Evolutionary conservation across 2,113 vertebrate genomes (phyloP).

Genomic region (Passer domesticus): DNA sequence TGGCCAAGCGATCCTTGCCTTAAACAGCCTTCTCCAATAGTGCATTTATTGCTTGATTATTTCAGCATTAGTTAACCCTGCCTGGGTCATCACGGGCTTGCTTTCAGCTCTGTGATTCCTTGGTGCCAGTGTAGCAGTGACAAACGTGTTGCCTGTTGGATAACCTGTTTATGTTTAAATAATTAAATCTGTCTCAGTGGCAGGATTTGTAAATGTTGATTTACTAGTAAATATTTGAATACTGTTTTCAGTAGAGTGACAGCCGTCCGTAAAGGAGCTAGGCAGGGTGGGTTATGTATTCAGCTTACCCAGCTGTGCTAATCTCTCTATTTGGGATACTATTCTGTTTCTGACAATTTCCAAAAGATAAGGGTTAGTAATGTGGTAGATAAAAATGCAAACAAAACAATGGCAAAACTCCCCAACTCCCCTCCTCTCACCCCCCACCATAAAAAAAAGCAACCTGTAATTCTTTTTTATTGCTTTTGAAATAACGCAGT

Average conservation of each 20-base stretch:
- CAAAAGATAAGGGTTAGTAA: not conserved
- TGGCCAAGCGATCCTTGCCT: not conserved
- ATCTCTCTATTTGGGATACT: not conserved
- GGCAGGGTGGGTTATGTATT: not conserved
- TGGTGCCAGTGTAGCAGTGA: not conserved
- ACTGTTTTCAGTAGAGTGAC: not conserved
- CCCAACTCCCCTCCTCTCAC: rapidly evolving
- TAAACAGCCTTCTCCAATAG: not conserved
- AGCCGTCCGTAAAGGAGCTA: not conserved
- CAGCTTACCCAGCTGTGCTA: not conserved
- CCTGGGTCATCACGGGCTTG: not conserved
- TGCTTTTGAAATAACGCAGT: not conserved
- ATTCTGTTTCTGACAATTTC: not conserved
- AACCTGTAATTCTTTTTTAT: not conserved
- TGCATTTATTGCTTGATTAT: not conserved
- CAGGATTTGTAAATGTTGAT: not conserved
- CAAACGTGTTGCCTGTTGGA: not conserved
- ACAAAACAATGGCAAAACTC: not conserved
- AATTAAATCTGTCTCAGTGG: not conserved
- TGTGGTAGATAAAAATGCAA: not conserved
- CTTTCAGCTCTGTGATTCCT: not conserved
- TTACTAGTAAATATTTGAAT: not conserved
- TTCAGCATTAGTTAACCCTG: not conserved
- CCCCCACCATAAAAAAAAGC: not conserved
- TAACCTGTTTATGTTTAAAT: not conserved